Evolutionary conservation across 2,113 vertebrate genomes (phyloP).

Genomic region (Carassius auratus): DNA sequence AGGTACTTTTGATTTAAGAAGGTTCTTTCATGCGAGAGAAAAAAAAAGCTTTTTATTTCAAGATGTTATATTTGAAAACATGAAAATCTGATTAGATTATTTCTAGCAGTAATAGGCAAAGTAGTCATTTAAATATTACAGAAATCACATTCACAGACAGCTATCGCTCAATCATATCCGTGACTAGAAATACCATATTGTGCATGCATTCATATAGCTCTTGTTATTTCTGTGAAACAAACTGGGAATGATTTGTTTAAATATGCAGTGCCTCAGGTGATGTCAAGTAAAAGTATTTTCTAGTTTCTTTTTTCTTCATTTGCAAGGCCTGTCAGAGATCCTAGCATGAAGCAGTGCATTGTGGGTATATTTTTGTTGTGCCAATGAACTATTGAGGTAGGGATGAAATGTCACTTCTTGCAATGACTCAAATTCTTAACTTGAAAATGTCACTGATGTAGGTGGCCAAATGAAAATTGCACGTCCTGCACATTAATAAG

Average conservation of each 20-base stretch:
- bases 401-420: conserved; percentile 68
- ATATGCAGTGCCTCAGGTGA: conserved; percentile 73
- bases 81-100: background rate
- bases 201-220: conserved; percentile 63
- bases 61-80: conserved; percentile 9
- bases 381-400: conserved; percentile 65
- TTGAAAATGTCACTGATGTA: conserved; percentile 77
- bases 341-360: conserved; percentile 73
- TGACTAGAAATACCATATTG: conserved; percentile 62
- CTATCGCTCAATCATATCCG: conserved; percentile 60
- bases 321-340: conserved; percentile 70
- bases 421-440: conserved; percentile 70
- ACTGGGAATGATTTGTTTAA: conserved; percentile 71
- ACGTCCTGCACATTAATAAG: conserved; percentile 74
- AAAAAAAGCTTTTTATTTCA: background rate
- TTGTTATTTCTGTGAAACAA: conserved; percentile 62
- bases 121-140: conserved; percentile 30
- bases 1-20: conserved; percentile 32
- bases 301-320: conserved; percentile 66
- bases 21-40: background rate
- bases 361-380: conserved; percentile 60
- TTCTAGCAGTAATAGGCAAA: conserved; percentile 9
- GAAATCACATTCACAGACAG: conserved; percentile 58
- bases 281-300: conserved; percentile 73
- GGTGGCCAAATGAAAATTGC: conserved; percentile 77